Percentiles rank a stretch among this genome's conserved stretches.
phyloP scores from a whole-genome alignment of 2,113 vertebrate species.

The Neolamprologus fasciatus region DNA sequence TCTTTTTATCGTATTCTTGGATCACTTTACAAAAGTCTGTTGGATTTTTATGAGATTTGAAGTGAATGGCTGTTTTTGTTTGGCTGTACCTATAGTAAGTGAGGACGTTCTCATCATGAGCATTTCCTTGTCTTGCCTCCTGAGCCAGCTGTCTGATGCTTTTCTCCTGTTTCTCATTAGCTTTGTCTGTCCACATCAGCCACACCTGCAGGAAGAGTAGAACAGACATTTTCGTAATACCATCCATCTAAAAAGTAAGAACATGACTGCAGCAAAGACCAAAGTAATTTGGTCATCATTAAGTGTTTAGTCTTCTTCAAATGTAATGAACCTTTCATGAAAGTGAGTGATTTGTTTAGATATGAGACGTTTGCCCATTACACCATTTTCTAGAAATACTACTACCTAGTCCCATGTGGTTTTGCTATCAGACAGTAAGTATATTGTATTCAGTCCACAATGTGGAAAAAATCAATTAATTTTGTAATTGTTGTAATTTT shows the following conservation, averaged over 20 bases:
- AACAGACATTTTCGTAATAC: not conserved
- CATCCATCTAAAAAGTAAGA: not conserved
- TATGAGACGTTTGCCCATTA: not conserved
- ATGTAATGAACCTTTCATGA: not conserved
- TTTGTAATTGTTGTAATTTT: fast-evolving
- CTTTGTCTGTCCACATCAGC: constrained; percentile 91
- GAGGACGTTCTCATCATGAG: constrained; percentile 89
- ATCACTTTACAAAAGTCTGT: not conserved
- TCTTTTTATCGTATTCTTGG: not conserved
- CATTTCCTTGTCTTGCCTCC: constrained; percentile 89
- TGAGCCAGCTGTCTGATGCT: constrained; percentile 89
- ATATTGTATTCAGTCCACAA: not conserved
- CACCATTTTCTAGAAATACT: not conserved
- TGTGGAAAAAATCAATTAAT: not conserved
- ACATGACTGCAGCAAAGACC: not conserved
- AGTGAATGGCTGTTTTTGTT: too few species aligned
- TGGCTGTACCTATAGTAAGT: constrained; percentile 88
- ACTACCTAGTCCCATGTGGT: not conserved
- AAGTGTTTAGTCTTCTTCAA: not conserved
- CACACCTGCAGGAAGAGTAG: constrained; percentile 72
- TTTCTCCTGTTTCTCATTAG: constrained; percentile 85
- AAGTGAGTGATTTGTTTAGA: not conserved
- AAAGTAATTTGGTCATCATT: not conserved
- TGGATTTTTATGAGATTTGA: not conserved
- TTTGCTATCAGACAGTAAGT: not conserved